Percentiles rank a stretch among this genome's conserved stretches.
These are phyloP conservation scores for Camelus bactrianus DNA, from an alignment of 2,113 vertebrate genomes.

Conservation along the genomic window DNA sequence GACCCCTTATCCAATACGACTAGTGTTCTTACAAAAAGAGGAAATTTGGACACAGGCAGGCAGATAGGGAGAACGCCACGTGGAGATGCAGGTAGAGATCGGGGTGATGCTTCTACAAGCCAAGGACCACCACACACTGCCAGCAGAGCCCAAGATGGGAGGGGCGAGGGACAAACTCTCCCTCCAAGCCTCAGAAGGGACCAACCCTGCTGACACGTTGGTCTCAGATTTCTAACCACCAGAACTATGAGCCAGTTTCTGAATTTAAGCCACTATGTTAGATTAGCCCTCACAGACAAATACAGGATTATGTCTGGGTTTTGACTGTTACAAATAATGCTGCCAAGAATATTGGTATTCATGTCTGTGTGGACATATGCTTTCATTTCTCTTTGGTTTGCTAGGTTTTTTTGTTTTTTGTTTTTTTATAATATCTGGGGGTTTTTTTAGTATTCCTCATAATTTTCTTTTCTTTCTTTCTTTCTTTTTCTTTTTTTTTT, in stretches of 20 bases:
- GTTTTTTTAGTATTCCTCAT: too few species aligned
- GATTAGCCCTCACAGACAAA: background rate
- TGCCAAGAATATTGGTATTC: background rate
- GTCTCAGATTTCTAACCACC: background rate
- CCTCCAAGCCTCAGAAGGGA: background rate
- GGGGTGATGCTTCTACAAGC: background rate
- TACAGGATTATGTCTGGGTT: background rate
- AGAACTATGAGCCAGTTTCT: background rate
- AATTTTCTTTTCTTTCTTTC: too few species aligned
- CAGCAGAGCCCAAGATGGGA: background rate
- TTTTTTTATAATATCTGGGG: too few species aligned
- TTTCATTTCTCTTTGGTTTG: background rate
- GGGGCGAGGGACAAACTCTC: background rate
- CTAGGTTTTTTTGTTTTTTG: background rate
- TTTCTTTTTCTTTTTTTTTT: too few species aligned
- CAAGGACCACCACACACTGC: background rate
- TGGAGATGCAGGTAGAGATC: background rate
- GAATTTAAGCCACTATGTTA: background rate
- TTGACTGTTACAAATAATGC: background rate
- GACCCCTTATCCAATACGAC: background rate
- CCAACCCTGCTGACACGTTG: background rate
- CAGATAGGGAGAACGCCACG: background rate
- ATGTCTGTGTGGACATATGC: background rate
- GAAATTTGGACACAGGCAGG: background rate
- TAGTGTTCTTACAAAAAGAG: background rate